These are phyloP conservation scores for Ypsolopha sequella DNA, from an alignment of 2,888 invertebrate species.

Conservation along the genomic window DNA sequence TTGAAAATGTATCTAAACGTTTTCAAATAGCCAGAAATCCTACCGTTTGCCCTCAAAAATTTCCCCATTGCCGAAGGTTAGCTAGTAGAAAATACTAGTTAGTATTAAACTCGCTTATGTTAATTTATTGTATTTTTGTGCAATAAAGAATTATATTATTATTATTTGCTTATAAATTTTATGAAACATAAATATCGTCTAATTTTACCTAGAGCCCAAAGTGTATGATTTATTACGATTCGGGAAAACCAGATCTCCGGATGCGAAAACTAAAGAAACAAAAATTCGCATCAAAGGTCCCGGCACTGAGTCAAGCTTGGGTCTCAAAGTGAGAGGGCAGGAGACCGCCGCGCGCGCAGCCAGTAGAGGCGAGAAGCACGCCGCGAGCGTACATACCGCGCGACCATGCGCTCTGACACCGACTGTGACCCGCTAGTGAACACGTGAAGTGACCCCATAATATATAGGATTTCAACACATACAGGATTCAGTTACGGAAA, in stretches of 20 bases:
- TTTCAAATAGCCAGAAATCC: too few relatives aligned
- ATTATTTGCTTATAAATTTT: too few relatives aligned
- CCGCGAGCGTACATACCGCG: conserved; percentile 29
- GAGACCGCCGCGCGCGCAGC: conserved; percentile 11
- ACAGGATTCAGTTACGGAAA: not conserved
- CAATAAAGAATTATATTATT: too few relatives aligned
- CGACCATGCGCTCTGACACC: conserved; percentile 41
- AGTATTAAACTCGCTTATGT: too few relatives aligned
- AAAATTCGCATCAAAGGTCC: not conserved
- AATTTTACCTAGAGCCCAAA: too few relatives aligned
- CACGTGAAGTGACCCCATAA: conserved; percentile 10
- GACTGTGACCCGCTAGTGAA: conserved; percentile 42
- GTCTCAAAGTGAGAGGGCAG: conserved; percentile 8
- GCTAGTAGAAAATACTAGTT: too few relatives aligned
- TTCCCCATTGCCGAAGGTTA: too few relatives aligned
- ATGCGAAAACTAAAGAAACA: not conserved
- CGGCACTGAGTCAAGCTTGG: not conserved
- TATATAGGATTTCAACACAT: not conserved
- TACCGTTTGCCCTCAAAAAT: too few relatives aligned
- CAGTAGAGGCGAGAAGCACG: conserved; percentile 54
- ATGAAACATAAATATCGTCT: too few relatives aligned
- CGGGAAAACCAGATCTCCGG: not conserved
- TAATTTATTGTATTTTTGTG: too few relatives aligned
- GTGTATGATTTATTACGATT: not conserved
- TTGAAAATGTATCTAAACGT: too few relatives aligned